A percentile compares a stretch with the other conserved stretches of the same genome.
Evolutionary conservation across 2,888 invertebrate genomes (phyloP).

Genomic region (Lepidocyrtinus sp.): DNA sequence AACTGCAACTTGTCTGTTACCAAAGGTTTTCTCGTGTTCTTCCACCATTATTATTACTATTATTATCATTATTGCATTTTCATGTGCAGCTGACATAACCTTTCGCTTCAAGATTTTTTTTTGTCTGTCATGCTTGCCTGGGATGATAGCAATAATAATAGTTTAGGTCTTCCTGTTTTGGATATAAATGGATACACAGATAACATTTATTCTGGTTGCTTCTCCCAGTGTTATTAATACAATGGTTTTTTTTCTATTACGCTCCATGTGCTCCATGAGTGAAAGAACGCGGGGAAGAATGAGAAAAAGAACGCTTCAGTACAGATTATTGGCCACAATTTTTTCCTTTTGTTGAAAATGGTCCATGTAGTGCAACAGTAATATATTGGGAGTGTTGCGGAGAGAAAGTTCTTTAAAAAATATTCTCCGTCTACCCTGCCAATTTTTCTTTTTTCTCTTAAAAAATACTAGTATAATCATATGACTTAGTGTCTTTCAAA

Average conservation of each 20-base stretch:
- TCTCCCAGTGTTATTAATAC: background rate
- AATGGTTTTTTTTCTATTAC: background rate
- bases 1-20: background rate
- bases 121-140: background rate
- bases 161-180: background rate
- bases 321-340: background rate
- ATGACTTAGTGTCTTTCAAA: slow-evolving; percentile 13
- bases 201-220: background rate
- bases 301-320: background rate
- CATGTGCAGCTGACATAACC: slow-evolving; percentile 49
- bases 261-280: background rate
- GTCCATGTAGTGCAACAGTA: background rate
- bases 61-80: slow-evolving; percentile 52
- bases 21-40: slow-evolving; percentile 18
- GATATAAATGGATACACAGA: slow-evolving; percentile 5
- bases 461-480: too few species aligned
- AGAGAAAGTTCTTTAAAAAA: background rate
- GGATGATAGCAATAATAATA: background rate
- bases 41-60: slow-evolving; percentile 44
- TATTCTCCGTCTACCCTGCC: background rate
- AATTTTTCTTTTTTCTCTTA: too few species aligned
- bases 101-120: background rate
- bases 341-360: too few species aligned
- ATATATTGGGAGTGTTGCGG: background rate
- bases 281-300: background rate